Conservation (phyloP, 2,797 vertebrate species). For the Botia kubotai region DNA sequence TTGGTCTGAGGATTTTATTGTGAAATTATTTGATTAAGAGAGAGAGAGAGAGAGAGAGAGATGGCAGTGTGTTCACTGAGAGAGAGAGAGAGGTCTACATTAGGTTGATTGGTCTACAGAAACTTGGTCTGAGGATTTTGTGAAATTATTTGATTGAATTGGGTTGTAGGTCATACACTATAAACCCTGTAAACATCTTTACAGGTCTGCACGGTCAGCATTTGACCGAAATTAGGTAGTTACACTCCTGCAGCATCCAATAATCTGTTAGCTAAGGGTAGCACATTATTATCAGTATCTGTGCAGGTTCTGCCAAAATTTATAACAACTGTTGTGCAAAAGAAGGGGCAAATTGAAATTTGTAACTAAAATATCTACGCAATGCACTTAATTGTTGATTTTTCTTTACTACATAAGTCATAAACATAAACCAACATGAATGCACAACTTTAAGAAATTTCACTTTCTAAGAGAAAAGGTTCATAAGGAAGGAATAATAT, state of each 20-base stretch:
- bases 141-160: constrained; percentile 46
- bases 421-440: too few relatives aligned
- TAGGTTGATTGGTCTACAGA: constrained; percentile 31
- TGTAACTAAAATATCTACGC: too few relatives aligned
- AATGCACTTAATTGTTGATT: too few relatives aligned
- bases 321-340: neutral
- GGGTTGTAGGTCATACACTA: constrained; percentile 28
- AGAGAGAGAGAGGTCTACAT: constrained; percentile 41
- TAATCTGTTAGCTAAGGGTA: constrained; percentile 4
- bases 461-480: too few relatives aligned
- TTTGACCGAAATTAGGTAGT: constrained; percentile 27
- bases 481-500: too few relatives aligned
- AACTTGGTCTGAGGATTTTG: constrained; percentile 45
- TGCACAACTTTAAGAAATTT: too few relatives aligned
- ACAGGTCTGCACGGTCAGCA: constrained; percentile 42
- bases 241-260: constrained; percentile 27
- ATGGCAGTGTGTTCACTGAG: constrained; percentile 33
- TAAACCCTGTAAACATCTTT: constrained; percentile 49
- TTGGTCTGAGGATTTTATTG: too few relatives aligned
- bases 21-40: too few relatives aligned
- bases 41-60: constrained; percentile 20
- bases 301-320: neutral
- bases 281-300: neutral
- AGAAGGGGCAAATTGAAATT: too few relatives aligned
- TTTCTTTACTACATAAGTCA: too few relatives aligned